Conservation (phyloP, 2,113 vertebrate species). For the Hippoglossus stenolepis region DNA sequence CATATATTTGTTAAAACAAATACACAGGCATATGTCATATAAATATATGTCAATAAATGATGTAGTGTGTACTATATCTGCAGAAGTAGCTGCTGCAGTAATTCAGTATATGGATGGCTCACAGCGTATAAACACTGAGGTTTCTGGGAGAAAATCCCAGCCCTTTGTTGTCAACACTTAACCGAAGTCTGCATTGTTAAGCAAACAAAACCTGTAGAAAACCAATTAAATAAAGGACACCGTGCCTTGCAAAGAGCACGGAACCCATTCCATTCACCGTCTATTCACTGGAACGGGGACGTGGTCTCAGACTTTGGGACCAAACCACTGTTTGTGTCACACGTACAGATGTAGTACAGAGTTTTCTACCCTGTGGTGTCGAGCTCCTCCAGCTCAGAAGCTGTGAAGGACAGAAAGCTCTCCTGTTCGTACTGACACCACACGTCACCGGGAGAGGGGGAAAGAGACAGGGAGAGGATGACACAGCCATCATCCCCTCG, state of each 20-base stretch:
- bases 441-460: not conserved
- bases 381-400: conserved; percentile 8
- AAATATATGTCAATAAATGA: conserved; percentile 39
- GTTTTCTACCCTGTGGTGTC: not conserved
- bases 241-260: too few relatives aligned
- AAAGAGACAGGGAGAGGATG: not conserved
- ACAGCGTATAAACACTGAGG: not conserved
- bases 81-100: not conserved
- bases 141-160: not conserved
- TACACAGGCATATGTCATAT: too few relatives aligned
- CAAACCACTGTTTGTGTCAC: not conserved
- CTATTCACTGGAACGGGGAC: not conserved
- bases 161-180: not conserved
- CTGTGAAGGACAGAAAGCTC: not conserved
- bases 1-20: too few relatives aligned
- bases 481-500: conserved; percentile 3
- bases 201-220: not conserved
- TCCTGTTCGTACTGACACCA: not conserved
- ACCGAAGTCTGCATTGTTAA: not conserved
- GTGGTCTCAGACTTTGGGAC: not conserved
- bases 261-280: not conserved
- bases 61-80: conserved; percentile 26
- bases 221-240: not conserved
- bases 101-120: conserved; percentile 13
- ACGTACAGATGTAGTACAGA: conserved; percentile 4